These are phyloP conservation scores for Phrynosoma platyrhinos DNA, from an alignment of 2,113 vertebrate genomes.

Conservation along the genomic window DNA sequence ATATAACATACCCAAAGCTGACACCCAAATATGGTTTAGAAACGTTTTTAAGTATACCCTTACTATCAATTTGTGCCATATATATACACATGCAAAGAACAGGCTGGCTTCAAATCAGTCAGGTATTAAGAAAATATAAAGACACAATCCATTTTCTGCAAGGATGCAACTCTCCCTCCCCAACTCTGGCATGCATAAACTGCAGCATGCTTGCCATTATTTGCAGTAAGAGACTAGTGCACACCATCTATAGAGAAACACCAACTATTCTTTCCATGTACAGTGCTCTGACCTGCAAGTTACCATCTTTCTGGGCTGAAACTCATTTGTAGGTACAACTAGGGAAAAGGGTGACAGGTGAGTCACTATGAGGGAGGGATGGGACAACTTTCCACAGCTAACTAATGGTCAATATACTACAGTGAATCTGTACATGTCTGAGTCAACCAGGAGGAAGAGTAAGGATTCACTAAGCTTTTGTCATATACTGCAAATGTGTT, in stretches of 20 bases:
- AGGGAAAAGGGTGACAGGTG: background rate
- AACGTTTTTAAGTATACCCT: constrained; percentile 55
- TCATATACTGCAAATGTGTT: too few relatives aligned
- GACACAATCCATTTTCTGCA: background rate
- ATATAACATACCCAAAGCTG: constrained; percentile 46
- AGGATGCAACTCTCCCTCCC: background rate
- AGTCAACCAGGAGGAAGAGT: background rate
- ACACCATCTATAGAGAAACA: background rate
- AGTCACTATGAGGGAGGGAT: background rate
- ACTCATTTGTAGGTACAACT: background rate
- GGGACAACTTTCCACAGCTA: background rate
- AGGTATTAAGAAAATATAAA: constrained; percentile 34
- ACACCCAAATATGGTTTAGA: constrained; percentile 52
- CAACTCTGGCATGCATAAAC: background rate
- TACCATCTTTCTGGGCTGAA: background rate
- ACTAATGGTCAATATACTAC: background rate
- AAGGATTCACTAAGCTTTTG: background rate
- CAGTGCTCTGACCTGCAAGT: background rate
- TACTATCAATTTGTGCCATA: constrained; percentile 31
- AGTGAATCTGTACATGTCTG: background rate
- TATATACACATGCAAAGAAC: constrained; percentile 29
- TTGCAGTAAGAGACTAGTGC: background rate
- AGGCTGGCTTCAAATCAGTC: constrained; percentile 32
- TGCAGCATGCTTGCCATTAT: background rate
- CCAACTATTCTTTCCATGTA: background rate